Evolutionary conservation across 2,797 vertebrate genomes (phyloP).

Genomic region (Aldrovandia affinis): DNA sequence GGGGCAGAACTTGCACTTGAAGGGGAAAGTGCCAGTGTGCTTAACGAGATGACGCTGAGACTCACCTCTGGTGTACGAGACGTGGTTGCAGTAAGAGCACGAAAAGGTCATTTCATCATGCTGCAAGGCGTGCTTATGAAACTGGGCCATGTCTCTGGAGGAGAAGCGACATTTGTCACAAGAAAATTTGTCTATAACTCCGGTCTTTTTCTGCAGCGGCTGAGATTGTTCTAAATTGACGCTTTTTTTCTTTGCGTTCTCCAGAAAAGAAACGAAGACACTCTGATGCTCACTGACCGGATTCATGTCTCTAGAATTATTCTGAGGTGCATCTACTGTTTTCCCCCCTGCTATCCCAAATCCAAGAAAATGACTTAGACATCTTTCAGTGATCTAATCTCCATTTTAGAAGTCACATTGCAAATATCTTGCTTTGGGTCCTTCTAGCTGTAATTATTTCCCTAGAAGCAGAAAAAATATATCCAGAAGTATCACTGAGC

Average conservation of each 20-base stretch:
- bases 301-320: slow-evolving; percentile 47
- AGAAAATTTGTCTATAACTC: slow-evolving; percentile 72
- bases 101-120: slow-evolving; percentile 85
- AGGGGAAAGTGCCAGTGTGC: slow-evolving; percentile 84
- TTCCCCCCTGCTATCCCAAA: not conserved
- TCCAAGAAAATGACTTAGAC: not conserved
- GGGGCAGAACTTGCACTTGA: slow-evolving; percentile 87
- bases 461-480: not conserved
- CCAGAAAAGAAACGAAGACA: slow-evolving; percentile 50
- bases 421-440: not conserved
- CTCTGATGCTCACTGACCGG: slow-evolving; percentile 54
- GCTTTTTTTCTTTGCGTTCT: slow-evolving; percentile 44
- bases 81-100: slow-evolving; percentile 85
- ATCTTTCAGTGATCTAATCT: not conserved
- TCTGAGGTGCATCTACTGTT: not conserved
- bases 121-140: slow-evolving; percentile 82
- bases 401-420: not conserved
- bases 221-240: not conserved
- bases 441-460: not conserved
- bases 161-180: slow-evolving; percentile 90
- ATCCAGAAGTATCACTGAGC: not conserved
- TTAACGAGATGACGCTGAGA: slow-evolving; percentile 86
- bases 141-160: slow-evolving; percentile 75
- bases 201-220: slow-evolving; percentile 66
- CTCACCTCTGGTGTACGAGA: slow-evolving; percentile 88